Evolutionary conservation across 1,140 invertebrate species (phyloP), one percentile per base, ranked within the genome.

Genomic region (Plutomurus gul): DNA sequence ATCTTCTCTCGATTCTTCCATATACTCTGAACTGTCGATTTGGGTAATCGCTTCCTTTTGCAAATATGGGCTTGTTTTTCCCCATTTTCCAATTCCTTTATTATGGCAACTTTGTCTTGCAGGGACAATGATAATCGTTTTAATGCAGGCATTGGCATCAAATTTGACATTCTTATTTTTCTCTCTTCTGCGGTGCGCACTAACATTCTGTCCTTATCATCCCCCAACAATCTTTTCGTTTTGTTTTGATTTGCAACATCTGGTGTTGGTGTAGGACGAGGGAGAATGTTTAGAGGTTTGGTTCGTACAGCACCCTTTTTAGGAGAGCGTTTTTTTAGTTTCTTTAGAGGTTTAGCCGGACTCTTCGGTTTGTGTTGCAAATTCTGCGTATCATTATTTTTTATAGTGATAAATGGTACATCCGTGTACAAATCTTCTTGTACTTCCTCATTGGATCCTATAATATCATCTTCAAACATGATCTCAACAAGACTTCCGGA

Each of bases 1-100:
- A 79, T 79, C 40, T 79, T 79, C 16, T 70, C 10, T 16, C 78
- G 11, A 60, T 75, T 75, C 49, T 79, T 75, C 78, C 78, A 79
- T 18, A 79, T 79, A 39, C 72, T 70, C 39, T 79, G 78, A 43
- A 79, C 73, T 8, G 78, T 79, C 0, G 78, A 79, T 47, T 79
- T 79, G 13, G 72, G 73, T 13, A 79, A 20, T 30, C 70, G 36
- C 18, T 27, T 75, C 16, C 11, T 51, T 43, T 75, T 79, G 40
- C 78, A 79, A 27, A 79, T 46, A 3, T 11, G 33, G 1, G 51
- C 11, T 60, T 79, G 78, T 20, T 70, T 79, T 47, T 79, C 56
- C 8, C 78, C 78, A 25, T 30, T 49, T 75, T 70, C 51, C 18
- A 79, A 49, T 37, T 79, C 72, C 36, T 75, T 40, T 16, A 79